phyloP scores from a whole-genome alignment of 2,113 vertebrate species.

The Nettapus auritus region DNA sequence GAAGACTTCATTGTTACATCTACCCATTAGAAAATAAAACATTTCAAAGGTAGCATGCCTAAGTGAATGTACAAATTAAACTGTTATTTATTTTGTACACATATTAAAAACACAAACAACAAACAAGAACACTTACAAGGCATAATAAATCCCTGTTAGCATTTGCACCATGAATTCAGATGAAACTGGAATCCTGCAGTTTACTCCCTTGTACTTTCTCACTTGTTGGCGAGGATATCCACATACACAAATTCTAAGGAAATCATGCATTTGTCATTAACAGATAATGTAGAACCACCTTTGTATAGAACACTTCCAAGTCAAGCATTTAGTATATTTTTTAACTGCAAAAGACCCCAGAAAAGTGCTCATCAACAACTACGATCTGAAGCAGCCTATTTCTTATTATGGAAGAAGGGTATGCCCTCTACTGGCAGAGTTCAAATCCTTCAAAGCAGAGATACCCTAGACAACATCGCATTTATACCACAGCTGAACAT shows the following conservation, averaged over 20 bases:
- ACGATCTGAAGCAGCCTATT: neutral
- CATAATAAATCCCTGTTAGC: constrained; percentile 95
- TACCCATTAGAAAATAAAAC: neutral
- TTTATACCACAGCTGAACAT: neutral
- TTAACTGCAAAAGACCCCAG: neutral
- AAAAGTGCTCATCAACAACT: neutral
- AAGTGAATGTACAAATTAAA: neutral
- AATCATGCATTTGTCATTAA: constrained; percentile 18
- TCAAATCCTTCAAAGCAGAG: neutral
- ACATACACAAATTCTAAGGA: constrained; percentile 92
- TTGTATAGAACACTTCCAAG: neutral
- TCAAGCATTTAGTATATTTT: neutral
- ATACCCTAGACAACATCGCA: too few relatives aligned
- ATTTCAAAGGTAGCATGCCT: neutral
- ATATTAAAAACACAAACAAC: neutral
- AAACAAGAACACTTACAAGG: constrained; percentile 86
- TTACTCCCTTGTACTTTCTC: constrained; percentile 91
- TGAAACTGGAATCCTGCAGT: constrained; percentile 88
- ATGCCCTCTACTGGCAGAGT: neutral
- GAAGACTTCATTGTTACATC: neutral
- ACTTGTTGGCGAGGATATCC: constrained; percentile 95
- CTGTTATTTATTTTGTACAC: neutral
- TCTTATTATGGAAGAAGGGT: neutral
- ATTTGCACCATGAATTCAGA: constrained; percentile 98
- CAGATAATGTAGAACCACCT: neutral